phyloP scores from a whole-genome alignment of 1,140 invertebrate species.

The Forficula auricularia region DNA sequence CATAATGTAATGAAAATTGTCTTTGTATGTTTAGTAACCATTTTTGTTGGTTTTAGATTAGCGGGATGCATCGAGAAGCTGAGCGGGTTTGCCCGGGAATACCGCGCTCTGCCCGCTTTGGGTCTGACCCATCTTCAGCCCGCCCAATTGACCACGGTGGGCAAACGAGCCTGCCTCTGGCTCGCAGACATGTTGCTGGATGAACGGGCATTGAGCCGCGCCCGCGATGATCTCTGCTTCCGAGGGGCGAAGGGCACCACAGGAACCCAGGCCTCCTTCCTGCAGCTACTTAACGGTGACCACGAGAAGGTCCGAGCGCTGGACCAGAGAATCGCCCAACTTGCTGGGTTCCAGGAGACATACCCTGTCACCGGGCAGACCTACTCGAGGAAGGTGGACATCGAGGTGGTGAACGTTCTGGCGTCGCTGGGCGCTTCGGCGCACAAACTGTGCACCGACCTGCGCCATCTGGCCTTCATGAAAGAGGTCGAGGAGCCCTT shows the following conservation, averaged over 20 bases:
- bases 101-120: conserved; percentile 70
- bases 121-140: conserved; percentile 97
- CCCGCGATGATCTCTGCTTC: conserved; percentile 67
- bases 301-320: conserved; percentile 65
- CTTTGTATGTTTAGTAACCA: no score
- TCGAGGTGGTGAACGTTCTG: no score
- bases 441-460: conserved; percentile 71
- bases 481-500: conserved; percentile 98
- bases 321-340: conserved; percentile 66
- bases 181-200: conserved; percentile 90
- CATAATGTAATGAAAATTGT: no score
- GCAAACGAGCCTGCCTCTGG: conserved; percentile 91
- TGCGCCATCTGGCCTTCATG: conserved; percentile 72
- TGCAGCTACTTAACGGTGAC: conserved; percentile 83
- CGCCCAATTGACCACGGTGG: conserved; percentile 93
- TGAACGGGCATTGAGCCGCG: conserved; percentile 59
- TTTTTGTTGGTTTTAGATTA: no score
- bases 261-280: conserved; percentile 91
- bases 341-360: conserved; percentile 70
- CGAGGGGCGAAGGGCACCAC: conserved; percentile 97
- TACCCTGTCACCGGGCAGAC: conserved; percentile 91
- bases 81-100: conserved; percentile 59
- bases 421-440: no score
- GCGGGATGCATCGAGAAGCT: conserved; percentile 65
- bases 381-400: conserved; percentile 86